Evolutionary conservation across 2,113 vertebrate species (phyloP), one percentile per base, ranked within the genome.

Genomic region (Camarhynchus parvulus): DNA sequence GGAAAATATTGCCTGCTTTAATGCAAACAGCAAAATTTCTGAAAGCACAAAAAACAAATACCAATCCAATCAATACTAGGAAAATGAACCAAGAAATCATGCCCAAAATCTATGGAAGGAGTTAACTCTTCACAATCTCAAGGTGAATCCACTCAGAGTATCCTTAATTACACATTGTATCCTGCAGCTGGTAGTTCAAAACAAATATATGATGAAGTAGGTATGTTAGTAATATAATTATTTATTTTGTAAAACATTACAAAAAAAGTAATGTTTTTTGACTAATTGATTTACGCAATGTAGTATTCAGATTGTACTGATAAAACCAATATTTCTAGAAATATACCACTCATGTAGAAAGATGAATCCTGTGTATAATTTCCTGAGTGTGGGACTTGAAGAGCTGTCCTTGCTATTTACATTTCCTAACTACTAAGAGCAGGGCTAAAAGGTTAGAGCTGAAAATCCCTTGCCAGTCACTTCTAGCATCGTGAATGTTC

Each of bases 71-170:
- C 84, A 80, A 93, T 85, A 88, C 41, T 19, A 91, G 73, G 77
- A 87, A 89, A 96, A 73, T 35, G 70, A 96, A 17, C 8, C 28
- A 82, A 94, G 88, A 90, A 95, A 87, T 92, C 76, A 67, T 39
- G 17, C 35, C 59, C 64, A 69, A 79, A 59, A 66, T 90, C 83
- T 85, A 87, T 64, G 74, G 44, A 72, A 35, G 37, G 17, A 81
- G 42, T 79, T 89, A 84, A 94, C 49, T 59, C 67, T 68, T 91
- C n/a, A 79, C 20, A n/a, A 11, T 66, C 49, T 68, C 44, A 73
- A 90, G 75, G 31, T 30, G 7, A 95, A 72, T 76, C 42, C 17
- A 28, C 31, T 91, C 47, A 74, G 20, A 67, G 25, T 62, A 73
- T 92, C 76, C 35, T 89, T 94, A 73, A 83, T 83, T 69, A 19